Evolutionary conservation across 2,888 invertebrate genomes (phyloP), one percentile per base, ranked within the genome.

Genomic region (Leptinotarsa peninsularis): DNA sequence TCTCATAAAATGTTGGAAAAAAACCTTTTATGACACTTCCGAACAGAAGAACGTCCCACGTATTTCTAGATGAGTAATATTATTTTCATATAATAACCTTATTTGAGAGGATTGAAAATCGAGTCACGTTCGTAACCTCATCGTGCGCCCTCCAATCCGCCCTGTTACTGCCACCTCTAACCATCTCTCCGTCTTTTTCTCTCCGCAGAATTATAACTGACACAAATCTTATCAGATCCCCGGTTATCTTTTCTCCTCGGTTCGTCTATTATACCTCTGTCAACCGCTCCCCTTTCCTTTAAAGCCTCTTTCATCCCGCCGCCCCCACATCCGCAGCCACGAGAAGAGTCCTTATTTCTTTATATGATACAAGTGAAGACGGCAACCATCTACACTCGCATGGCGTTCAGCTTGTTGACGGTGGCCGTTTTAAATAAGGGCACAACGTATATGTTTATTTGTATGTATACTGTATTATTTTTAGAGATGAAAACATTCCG

Each of bases 51-150:
- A 63, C 54, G 49, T 69, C 73, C 73, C 73, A 70, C 76, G 78
- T 80, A 80, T 79, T 78, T 80, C 78, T 71, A 81, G 82, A 81
- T 81, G 81, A 82, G 80, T 84, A 84, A 85, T 84, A 85, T 84
- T 85, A 84, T 85, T 85, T 85, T 84, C 83, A 79, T 84, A 84
- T 85, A 84, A 84, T 85, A 85, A 85, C 84, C 84, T 84, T 83
- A 85, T 85, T 85, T 83, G 83, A 83, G 82, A 82, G 82, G 83
- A 84, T 84, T 81, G 83, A 82, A 84, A 83, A 83, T 83, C 84
- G 82, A 80, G 84, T 84, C 85, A 85, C 84, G 85, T 85, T 83
- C 81, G 80, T 77, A 80, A 78, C 81, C 81, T 81, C 81, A 78
- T 80, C 81, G 80, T 81, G 80, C 79, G 69, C 67, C 67, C 60